Evolutionary conservation across 1,140 invertebrate genomes (phyloP), one percentile per base, ranked within the genome.

Genomic region (Brachionus koreanus): DNA sequence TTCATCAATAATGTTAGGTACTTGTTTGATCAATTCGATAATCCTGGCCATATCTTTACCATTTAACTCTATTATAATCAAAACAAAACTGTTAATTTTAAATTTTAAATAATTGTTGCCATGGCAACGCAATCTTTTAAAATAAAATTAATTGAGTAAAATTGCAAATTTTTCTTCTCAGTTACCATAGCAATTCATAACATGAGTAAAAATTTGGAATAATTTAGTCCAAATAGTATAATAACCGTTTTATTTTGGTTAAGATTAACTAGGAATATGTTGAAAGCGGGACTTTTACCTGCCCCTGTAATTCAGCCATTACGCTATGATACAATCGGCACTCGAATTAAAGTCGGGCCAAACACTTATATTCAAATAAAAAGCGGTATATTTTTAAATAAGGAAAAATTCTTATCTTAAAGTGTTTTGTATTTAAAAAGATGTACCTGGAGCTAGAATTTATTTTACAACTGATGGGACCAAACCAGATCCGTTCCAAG

Each of bases 401-500:
- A 39, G 79, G 35, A 63, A 16, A 61, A 33, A 81, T n/a, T n/a
- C n/a, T n/a, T 43, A 65, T 3, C 35, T 19, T 29, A 13, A 35
- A 57, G 2, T 83, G 42, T 42, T 16, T 52, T 85, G 85, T n/a
- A n/a, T n/a, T n/a, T 29, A 29, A 29, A 29, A 2, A 89, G 88
- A 88, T 57, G 86, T 86, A 61, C 85, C 85, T 75, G 84, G 85
- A 57, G 86, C 85, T 76, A 87, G 86, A 82, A 85, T 89, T 43
- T 89, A 86, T 76, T 89, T 89, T 83, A 88, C 87, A 3, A 88
- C 87, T 29, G 87, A 89, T 86, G 87, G 88, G 7, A 86, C 85
- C 9, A 88, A 88, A 82, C 88, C 88, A 42, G 84, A 84, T 75
- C 87, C 87, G 16, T 87, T 87, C 76, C 85, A 88, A 82, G 79